Base-by-base conservation (phyloP, 2,888 invertebrate species). In the Trilocha varians region DNA sequence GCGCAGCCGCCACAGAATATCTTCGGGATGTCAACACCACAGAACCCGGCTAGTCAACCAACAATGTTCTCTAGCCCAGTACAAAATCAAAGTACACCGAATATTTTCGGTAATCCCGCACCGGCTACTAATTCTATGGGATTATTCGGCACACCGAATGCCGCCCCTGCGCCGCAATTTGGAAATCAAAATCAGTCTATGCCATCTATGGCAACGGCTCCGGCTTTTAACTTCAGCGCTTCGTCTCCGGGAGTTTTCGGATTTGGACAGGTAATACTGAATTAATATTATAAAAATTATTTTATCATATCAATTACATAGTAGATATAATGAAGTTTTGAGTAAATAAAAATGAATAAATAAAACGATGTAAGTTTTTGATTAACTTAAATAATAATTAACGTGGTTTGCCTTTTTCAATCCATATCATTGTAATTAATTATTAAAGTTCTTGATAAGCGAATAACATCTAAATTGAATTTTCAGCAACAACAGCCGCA, bases 221-320 rank as follows among this genome's bases (percentile, higher is more conserved):
- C 71, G 3, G 49, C 70, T 0, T 80, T 79, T 47, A 76, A 62
- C 51, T 83, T 82, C 47, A 73, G 76, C 13, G 49, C 65, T 11
- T 42, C 58, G 5, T 71, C 63, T 6, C 36, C 65, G 2, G 62
- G 55, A 13, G 59, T 78, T 15, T 79, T 80, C 45, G 77, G 75
- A 44, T 80, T 82, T 58, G 72, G 74, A 45, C 79, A 80, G 70
- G 80, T 79, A 63, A 59, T 46, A 25, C 6, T 5, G 11, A 25
- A 6, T 25, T 45, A 43, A 34, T 32, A 25, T 18, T 18, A 6
- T 25, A 25, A 9, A 14, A 39, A 32, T 16, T 39, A 38, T 38
- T 14, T n/a, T n/a, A n/a, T n/a, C n/a, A n/a, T n/a, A n/a, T n/a
- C n/a, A n/a, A n/a, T n/a, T n/a, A n/a, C n/a, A n/a, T n/a, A n/a